A percentile compares a stretch with the other conserved stretches of the same genome.
phyloP scores from a whole-genome alignment of 2,888 invertebrate species.

The Coleophora deauratella region DNA sequence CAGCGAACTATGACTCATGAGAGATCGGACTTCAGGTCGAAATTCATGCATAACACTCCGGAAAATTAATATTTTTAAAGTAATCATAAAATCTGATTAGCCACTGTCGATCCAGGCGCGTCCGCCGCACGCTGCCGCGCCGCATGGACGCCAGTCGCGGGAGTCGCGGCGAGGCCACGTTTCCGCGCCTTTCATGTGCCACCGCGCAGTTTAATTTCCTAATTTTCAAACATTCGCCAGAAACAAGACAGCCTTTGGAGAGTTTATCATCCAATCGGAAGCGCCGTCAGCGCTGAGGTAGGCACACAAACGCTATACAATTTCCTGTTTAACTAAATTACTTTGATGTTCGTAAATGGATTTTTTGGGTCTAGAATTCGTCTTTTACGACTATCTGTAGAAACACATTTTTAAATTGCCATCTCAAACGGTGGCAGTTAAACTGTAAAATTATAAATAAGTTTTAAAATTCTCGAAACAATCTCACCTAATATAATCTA shows the following conservation, averaged over 20 bases:
- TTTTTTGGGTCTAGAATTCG: constrained; percentile 20
- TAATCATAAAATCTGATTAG: too few species aligned
- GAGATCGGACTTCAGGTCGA: too few species aligned
- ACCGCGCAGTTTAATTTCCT: constrained; percentile 63
- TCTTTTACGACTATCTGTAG: too few species aligned
- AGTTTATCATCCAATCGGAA: constrained; percentile 70
- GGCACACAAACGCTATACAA: constrained; percentile 54
- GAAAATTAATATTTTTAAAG: too few species aligned
- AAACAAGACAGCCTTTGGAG: constrained; percentile 49
- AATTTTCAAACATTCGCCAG: constrained; percentile 58
- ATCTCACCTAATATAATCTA: too few species aligned
- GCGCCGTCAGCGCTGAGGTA: constrained; percentile 46
- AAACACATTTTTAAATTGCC: too few species aligned
- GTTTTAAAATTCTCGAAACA: too few species aligned
- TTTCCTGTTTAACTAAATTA: constrained; percentile 64
- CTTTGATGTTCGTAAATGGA: constrained; percentile 56
- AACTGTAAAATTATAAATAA: too few species aligned
- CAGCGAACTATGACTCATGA: too few species aligned
- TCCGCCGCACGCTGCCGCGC: neutral
- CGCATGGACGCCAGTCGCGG: constrained; percentile 22
- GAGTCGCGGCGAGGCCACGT: constrained; percentile 28
- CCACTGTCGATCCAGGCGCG: too few species aligned
- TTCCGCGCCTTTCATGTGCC: constrained; percentile 58
- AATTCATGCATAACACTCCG: too few species aligned
- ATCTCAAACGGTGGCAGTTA: too few species aligned